A percentile compares a stretch with the other conserved stretches of the same genome.
These are phyloP conservation scores for Campaea margaritaria DNA, from an alignment of 2,888 invertebrate species.

Conservation along the genomic window DNA sequence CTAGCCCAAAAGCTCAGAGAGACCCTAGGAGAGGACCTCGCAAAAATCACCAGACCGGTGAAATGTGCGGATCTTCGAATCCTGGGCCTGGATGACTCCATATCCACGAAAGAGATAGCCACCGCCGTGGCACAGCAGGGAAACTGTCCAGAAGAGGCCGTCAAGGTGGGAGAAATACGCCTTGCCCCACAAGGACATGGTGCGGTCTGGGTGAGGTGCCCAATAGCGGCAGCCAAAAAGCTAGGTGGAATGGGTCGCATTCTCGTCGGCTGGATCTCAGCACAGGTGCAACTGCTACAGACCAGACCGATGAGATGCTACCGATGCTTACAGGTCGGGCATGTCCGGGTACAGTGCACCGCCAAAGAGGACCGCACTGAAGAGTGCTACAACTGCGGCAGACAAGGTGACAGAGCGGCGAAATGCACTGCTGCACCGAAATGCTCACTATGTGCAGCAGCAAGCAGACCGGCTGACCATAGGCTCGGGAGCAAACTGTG, in stretches of 20 bases:
- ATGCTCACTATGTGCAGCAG: slow-evolving; percentile 8
- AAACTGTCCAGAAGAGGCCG: neutral
- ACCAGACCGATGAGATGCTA: neutral
- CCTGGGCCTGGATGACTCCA: slow-evolving; percentile 12
- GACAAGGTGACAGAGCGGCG: neutral
- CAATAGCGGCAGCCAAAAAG: neutral
- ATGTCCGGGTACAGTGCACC: neutral
- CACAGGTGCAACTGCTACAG: neutral
- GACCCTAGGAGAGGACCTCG: neutral
- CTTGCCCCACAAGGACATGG: neutral
- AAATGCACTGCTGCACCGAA: neutral
- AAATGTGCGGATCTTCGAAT: slow-evolving; percentile 6
- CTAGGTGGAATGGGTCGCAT: neutral
- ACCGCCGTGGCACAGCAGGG: neutral
- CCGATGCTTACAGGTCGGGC: neutral
- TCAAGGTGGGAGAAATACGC: neutral
- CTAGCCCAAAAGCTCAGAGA: neutral
- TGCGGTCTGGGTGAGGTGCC: neutral
- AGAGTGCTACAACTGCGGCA: slow-evolving; percentile 7
- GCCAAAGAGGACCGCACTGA: slow-evolving; percentile 1
- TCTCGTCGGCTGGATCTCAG: neutral
- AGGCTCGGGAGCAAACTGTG: slow-evolving; percentile 6
- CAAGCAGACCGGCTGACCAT: neutral
- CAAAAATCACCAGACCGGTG: neutral
- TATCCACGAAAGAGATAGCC: neutral